Conservation (phyloP, 2,113 vertebrate genomes). For the Penelope pileata region DNA sequence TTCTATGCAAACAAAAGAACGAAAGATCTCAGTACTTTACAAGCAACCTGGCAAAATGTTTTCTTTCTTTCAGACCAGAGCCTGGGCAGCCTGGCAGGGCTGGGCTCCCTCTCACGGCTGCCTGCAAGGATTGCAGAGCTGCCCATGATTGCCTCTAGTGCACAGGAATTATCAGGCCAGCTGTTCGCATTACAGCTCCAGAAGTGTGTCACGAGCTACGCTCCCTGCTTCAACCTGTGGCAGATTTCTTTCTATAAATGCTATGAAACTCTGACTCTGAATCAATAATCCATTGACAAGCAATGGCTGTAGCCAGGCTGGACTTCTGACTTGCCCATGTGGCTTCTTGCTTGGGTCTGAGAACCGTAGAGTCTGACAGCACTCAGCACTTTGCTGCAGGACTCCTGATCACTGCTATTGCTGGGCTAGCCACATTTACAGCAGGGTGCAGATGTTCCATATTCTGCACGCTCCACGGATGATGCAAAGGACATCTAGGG, state of each 20-base stretch:
- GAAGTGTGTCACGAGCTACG: neutral
- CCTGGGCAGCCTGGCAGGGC: neutral
- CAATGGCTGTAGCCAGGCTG: neutral
- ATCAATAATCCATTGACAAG: neutral
- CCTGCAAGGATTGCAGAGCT: neutral
- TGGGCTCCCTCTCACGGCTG: neutral
- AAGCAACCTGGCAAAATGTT: neutral
- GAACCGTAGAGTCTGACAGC: neutral
- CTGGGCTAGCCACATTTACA: neutral
- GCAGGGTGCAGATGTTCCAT: neutral
- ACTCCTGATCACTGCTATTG: neutral
- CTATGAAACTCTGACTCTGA: neutral
- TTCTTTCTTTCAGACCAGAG: neutral
- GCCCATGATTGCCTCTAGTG: neutral
- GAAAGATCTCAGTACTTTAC: neutral
- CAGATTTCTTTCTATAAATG: neutral
- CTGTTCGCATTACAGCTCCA: neutral
- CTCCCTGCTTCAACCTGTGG: rapidly evolving
- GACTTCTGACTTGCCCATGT: rapidly evolving
- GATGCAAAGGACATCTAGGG: neutral
- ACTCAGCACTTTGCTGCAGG: neutral
- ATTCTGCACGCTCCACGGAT: neutral
- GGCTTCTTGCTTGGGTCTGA: neutral
- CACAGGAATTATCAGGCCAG: neutral
- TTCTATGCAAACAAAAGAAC: constrained; percentile 62